These are phyloP conservation scores for Acropternis orthonyx DNA, from an alignment of 2,797 vertebrate species.

Conservation along the genomic window DNA sequence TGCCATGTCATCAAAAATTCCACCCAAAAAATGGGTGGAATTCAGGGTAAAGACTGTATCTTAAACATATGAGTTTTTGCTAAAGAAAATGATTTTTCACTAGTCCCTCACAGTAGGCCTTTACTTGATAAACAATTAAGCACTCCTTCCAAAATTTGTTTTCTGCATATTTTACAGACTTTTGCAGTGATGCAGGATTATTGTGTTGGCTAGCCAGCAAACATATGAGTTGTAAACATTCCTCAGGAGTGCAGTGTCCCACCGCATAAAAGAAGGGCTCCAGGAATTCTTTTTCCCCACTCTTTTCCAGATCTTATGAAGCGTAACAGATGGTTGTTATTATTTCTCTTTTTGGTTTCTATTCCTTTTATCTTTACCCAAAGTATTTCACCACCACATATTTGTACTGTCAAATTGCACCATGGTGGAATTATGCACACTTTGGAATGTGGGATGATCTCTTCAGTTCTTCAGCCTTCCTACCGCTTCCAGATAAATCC, in stretches of 20 bases:
- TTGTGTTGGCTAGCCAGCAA: neutral
- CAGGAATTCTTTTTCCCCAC: neutral
- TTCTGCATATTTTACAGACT: neutral
- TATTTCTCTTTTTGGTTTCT: conserved; percentile 44
- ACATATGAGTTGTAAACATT: conserved; percentile 6
- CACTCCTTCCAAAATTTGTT: neutral
- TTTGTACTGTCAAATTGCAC: conserved; percentile 27
- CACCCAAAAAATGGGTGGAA: neutral
- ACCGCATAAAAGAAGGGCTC: neutral
- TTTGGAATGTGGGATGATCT: conserved; percentile 31
- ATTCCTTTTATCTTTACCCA: conserved; percentile 50
- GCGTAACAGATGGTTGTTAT: conserved; percentile 42
- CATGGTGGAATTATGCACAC: neutral
- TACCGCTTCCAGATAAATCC: conserved; percentile 12
- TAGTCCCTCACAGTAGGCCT: neutral
- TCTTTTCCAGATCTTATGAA: conserved; percentile 30
- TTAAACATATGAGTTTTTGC: neutral
- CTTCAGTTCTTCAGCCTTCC: neutral
- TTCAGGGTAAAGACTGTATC: neutral
- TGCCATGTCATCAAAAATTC: neutral
- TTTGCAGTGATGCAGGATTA: neutral
- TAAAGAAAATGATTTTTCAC: neutral
- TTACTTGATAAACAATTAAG: neutral
- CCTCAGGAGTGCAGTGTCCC: neutral
- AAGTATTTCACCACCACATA: conserved; percentile 20